Base-by-base conservation (phyloP, 2,888 invertebrate genomes). In the Metalampra italica region DNA sequence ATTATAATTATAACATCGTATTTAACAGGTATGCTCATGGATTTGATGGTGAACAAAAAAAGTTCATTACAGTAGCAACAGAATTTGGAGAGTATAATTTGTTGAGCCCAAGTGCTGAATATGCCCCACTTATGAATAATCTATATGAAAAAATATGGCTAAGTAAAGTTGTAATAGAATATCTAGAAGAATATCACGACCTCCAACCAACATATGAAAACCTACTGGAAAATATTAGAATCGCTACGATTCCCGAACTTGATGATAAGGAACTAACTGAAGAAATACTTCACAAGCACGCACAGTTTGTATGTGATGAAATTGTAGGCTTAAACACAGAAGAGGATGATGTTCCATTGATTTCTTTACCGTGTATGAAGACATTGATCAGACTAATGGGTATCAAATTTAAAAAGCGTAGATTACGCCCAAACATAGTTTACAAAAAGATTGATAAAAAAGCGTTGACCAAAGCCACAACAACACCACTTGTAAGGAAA, bases 281-380 rank as follows among this genome's bases (percentile, higher is more conserved):
- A 78, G 95, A 96, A 70, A 89, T 92, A 60, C 82, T 96, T 29
- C 88, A 96, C 45, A 91, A 93, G 57, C 94, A 96, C 76, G 93
- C 95, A 32, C 94, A 95, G 75, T 96, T 96, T 83, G 91, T 96
- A 43, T 94, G 95, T 63, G 94, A 96, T 75, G 95, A 95, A 87
- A 94, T 92, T 4, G 81, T 90, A 0, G 91, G 91, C 30, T 84
- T 92, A 56, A 91, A 92, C 62, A 78, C 91, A 3, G 90, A 90
- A 45, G 91, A 91, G 53, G 92, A 94, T 43, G 92, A 92, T 45
- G 83, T 90, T 22, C 89, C 92, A 5, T 79, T 96, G 0, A 93
- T 95, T 44, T 92, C 93, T 29, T 87, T 93, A 29, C 93, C 94
- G 0, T 95, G 95, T 66, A 94, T 96, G 88, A 83, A 94, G 60